Evolutionary conservation across 2,113 vertebrate species (phyloP).

Genomic region (Lophochroa leadbeateri): DNA sequence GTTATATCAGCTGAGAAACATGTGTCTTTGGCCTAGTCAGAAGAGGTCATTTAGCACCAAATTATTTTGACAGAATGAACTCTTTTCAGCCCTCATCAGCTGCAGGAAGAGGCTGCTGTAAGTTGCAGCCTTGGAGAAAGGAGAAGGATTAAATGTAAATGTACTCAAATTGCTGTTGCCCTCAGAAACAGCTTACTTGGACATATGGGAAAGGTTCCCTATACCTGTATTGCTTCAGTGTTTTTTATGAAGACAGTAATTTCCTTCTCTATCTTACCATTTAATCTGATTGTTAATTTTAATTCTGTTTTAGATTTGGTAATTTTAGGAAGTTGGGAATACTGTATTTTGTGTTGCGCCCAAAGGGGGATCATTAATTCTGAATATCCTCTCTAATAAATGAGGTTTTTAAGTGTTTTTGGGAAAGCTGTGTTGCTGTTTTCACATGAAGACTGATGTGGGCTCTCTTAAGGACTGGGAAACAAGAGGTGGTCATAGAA

Average conservation of each 20-base stretch:
- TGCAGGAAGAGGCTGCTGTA: neutral
- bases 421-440: neutral
- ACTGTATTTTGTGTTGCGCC: neutral
- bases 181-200: neutral
- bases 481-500: neutral
- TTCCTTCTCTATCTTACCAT: neutral
- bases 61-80: constrained; percentile 8
- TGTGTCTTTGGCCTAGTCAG: neutral
- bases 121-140: neutral
- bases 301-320: neutral
- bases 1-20: constrained; percentile 32
- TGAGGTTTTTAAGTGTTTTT: neutral
- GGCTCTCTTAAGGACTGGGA: neutral
- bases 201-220: neutral
- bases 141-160: constrained; percentile 2
- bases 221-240: neutral
- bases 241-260: neutral
- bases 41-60: neutral
- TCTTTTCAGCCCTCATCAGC: constrained; percentile 20
- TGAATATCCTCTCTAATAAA: neutral
- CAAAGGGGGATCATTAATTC: neutral
- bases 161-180: neutral
- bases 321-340: neutral
- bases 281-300: neutral
- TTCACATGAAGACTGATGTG: neutral